These are phyloP conservation scores for Drosophila sp. DNA, from an alignment of 1,140 invertebrate species.

Conservation along the genomic window DNA sequence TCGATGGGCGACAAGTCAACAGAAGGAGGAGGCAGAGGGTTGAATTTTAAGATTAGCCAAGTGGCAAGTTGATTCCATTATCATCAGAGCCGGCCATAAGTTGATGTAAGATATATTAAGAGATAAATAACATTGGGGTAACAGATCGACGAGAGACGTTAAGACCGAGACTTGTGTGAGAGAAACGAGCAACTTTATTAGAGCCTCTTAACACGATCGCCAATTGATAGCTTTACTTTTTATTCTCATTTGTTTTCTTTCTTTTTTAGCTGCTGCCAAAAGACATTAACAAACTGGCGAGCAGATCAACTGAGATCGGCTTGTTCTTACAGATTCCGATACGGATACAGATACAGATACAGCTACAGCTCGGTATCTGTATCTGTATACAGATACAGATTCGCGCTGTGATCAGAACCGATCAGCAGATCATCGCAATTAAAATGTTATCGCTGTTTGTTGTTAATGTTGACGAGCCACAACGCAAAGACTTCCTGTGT, in stretches of 20 bases:
- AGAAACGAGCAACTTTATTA: slow-evolving; percentile 71
- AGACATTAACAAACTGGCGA: slow-evolving; percentile 78
- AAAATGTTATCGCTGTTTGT: slow-evolving; percentile 81
- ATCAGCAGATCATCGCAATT: slow-evolving; percentile 71
- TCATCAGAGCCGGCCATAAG: slow-evolving; percentile 61
- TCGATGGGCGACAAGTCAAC: background rate
- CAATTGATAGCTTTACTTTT: slow-evolving; percentile 49
- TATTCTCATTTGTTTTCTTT: slow-evolving; percentile 4
- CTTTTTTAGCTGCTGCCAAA: slow-evolving; percentile 60
- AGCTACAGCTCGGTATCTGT: slow-evolving; percentile 7
- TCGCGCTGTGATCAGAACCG: slow-evolving; percentile 32
- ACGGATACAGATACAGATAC: background rate
- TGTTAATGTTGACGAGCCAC: slow-evolving; percentile 67
- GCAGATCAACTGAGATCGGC: slow-evolving; percentile 49
- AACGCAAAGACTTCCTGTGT: slow-evolving; percentile 62
- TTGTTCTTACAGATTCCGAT: slow-evolving; percentile 1
- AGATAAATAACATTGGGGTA: slow-evolving; percentile 71
- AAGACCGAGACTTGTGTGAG: slow-evolving; percentile 10
- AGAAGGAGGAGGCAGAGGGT: slow-evolving; percentile 10
- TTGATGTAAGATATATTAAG: slow-evolving; percentile 75
- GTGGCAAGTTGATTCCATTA: slow-evolving; percentile 64
- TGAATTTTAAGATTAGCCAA: slow-evolving; percentile 72
- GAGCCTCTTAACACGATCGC: slow-evolving; percentile 72
- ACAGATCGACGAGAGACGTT: slow-evolving; percentile 66
- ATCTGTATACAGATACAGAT: slow-evolving; percentile 29